phyloP scores from a whole-genome alignment of 2,888 invertebrate species.

The Harpalus rufipes region DNA sequence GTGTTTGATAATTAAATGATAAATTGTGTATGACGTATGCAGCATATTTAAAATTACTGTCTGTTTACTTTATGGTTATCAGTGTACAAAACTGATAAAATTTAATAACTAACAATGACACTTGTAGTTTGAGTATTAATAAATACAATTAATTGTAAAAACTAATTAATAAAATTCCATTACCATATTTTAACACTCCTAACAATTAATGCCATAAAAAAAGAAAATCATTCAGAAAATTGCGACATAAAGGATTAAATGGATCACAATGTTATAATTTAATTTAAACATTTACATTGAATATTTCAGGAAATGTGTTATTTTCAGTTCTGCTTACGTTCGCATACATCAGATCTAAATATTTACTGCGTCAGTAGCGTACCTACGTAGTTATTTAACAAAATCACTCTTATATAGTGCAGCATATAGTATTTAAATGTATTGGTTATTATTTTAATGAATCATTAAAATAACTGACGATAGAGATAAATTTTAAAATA shows the following conservation, averaged over 20 bases:
- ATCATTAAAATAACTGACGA: not conserved
- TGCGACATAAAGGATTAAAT: not conserved
- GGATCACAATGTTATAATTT: not conserved
- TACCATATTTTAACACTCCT: too few relatives aligned
- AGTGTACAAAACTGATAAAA: not conserved
- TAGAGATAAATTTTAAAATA: constrained; percentile 7
- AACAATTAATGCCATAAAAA: not conserved
- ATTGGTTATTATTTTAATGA: not conserved
- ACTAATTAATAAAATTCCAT: too few relatives aligned
- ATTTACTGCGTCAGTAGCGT: constrained; percentile 17
- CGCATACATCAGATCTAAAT: not conserved
- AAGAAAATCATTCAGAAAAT: not conserved
- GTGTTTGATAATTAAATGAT: constrained; percentile 18
- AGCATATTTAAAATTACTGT: constrained; percentile 12
- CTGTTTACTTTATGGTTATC: constrained; percentile 6
- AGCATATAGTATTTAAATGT: not conserved
- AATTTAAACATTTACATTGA: constrained; percentile 18
- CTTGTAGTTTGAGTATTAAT: not conserved
- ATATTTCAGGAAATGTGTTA: constrained; percentile 37
- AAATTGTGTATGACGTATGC: constrained; percentile 22
- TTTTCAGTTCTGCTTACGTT: constrained; percentile 29
- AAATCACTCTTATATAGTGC: not conserved
- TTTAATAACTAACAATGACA: not conserved
- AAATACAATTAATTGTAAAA: too few relatives aligned
- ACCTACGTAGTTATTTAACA: not conserved